Base-by-base conservation (phyloP, 1,140 invertebrate genomes). In the Oppia nitens region DNA sequence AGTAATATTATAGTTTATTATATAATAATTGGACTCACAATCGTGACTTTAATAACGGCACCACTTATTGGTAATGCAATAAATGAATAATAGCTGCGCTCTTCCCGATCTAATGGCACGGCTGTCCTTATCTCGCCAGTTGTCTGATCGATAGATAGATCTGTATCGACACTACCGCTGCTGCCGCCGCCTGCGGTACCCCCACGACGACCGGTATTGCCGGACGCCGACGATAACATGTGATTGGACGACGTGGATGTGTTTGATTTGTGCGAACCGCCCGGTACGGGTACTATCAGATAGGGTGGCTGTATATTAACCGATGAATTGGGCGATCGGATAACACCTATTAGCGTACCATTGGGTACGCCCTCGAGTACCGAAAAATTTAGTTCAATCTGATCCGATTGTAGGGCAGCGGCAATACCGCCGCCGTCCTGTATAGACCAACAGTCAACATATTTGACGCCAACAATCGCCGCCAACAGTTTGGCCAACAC, bases 81-180 rank as follows among this genome's bases (percentile, higher is more conserved):
- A 55, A 95, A 75, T 14, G 83, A 85, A 67, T 95, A 94, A 14
- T 84, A 85, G 12, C 83, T 78, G 23, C 85, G 76, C 29, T 79
- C 81, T 69, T 98, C 94, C 47, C 93, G 80, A 72, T 98, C 94
- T 65, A 98, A 73, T 11, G 79, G 77, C 2, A 84, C 81, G 66
- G 80, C 80, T 9, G 91, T 93, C 53, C 81, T 77, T 63, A 98
- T 95, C 71, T 93, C 87, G 0, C 94, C 94, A 0, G 87, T 91
- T 32, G 80, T 81, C 25, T 83, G 79, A 67, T 96, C 86, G 57
- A 98, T 86, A 50, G 77, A 75, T 32, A 97, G 74, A 69, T 93
- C 88, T 14, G 81, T 81, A 64, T 91, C 87, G n/a, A 91, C 85
- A 55, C 54, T 24, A 4, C 59, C 51, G 2, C 26, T n/a, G 29